phyloP scores from a whole-genome alignment of 2,113 vertebrate species.

The Polypterus bichir region DNA sequence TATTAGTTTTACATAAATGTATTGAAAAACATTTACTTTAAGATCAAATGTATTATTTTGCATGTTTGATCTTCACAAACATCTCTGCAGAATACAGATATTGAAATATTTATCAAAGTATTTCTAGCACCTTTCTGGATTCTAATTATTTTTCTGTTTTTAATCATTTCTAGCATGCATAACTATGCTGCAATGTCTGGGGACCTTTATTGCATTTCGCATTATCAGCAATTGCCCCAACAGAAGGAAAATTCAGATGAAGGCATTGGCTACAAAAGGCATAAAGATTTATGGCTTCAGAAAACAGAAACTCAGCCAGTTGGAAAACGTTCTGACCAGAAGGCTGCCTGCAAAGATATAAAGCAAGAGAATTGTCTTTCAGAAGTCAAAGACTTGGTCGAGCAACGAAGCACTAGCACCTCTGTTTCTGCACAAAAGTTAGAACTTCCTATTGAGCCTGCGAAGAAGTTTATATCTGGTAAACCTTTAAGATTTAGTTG shows the following conservation, averaged over 20 bases:
- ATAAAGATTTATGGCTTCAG: constrained; percentile 42
- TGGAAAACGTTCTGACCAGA: not conserved
- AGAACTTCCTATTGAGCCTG: too few relatives aligned
- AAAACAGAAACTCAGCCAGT: constrained; percentile 10
- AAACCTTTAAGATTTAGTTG: not conserved
- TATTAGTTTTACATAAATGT: too few relatives aligned
- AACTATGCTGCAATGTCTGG: constrained; percentile 44
- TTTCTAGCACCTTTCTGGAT: too few relatives aligned
- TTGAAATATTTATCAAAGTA: too few relatives aligned
- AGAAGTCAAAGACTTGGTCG: constrained; percentile 19
- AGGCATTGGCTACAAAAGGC: constrained; percentile 48
- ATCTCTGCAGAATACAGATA: too few relatives aligned
- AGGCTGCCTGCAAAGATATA: not conserved
- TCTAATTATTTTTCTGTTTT: too few relatives aligned
- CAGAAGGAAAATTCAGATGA: constrained; percentile 53
- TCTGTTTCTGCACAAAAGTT: too few relatives aligned
- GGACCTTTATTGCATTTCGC: constrained; percentile 59
- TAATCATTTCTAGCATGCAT: constrained; percentile 33
- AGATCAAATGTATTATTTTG: too few relatives aligned
- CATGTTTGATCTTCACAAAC: too few relatives aligned
- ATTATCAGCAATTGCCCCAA: constrained; percentile 56
- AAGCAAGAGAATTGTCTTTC: constrained; percentile 9
- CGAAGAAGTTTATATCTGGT: too few relatives aligned
- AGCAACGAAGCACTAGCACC: too few relatives aligned
- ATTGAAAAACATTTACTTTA: too few relatives aligned